phyloP scores from a whole-genome alignment of 1,140 invertebrate species.

The Caerostris extrusa region DNA sequence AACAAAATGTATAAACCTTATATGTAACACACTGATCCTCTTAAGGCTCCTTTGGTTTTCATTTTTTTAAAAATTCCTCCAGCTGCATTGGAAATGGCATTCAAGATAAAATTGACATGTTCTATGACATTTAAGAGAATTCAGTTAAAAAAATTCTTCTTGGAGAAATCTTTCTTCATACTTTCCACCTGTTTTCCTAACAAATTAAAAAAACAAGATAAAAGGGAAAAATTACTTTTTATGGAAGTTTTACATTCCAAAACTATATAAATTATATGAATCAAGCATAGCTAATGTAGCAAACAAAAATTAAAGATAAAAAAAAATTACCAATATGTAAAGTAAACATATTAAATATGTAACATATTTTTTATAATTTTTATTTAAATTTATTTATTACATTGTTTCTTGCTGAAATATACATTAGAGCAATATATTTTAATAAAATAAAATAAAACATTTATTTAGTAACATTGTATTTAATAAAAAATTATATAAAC shows the following conservation, averaged over 20 bases:
- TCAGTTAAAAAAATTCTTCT: background rate
- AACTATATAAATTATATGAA: too few relatives aligned
- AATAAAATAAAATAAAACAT: too few relatives aligned
- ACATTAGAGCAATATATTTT: too few relatives aligned
- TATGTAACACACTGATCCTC: background rate
- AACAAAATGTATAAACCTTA: background rate
- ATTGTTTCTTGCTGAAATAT: too few relatives aligned
- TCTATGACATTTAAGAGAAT: background rate
- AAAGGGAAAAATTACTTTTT: background rate
- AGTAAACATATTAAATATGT: too few relatives aligned
- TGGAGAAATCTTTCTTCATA: constrained; percentile 9
- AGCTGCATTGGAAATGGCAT: background rate
- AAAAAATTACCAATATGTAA: too few relatives aligned
- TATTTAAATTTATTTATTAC: too few relatives aligned
- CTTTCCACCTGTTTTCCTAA: background rate
- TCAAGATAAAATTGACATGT: background rate
- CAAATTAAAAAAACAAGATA: constrained; percentile 16
- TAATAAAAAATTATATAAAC: too few relatives aligned
- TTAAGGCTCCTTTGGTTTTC: background rate
- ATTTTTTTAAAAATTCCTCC: background rate
- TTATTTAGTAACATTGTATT: too few relatives aligned
- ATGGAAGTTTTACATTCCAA: background rate
- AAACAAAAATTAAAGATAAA: too few relatives aligned
- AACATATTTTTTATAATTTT: too few relatives aligned
- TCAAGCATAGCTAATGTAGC: too few relatives aligned